phyloP scores from a whole-genome alignment of 2,888 invertebrate species.

The Protodeltote pygarga region DNA sequence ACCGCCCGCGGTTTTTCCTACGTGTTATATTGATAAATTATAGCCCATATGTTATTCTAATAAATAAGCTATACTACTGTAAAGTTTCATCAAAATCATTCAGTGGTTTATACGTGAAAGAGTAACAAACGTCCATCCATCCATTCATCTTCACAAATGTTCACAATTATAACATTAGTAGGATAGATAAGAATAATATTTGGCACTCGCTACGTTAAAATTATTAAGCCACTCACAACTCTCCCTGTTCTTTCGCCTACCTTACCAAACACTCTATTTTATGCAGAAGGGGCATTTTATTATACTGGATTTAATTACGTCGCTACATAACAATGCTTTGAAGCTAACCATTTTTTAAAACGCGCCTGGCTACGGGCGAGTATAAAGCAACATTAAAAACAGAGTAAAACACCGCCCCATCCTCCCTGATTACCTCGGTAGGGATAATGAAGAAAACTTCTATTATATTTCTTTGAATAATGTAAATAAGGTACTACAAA shows the following conservation, averaged over 20 bases:
- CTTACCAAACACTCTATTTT: slow-evolving; percentile 34
- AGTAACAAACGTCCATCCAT: too few relatives aligned
- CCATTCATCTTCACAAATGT: too few relatives aligned
- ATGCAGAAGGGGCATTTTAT: slow-evolving; percentile 49
- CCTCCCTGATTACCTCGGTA: slow-evolving; percentile 39
- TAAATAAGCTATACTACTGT: too few relatives aligned
- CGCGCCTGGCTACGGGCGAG: slow-evolving; percentile 15
- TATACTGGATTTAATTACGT: slow-evolving; percentile 46
- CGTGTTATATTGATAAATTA: too few relatives aligned
- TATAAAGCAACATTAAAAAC: slow-evolving; percentile 29
- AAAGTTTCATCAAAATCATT: too few relatives aligned
- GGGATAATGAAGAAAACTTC: slow-evolving; percentile 35
- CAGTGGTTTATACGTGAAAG: too few relatives aligned
- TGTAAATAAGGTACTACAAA: slow-evolving; percentile 36
- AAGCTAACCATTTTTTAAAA: slow-evolving; percentile 36
- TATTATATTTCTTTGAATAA: slow-evolving; percentile 46
- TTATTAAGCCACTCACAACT: slow-evolving; percentile 18
- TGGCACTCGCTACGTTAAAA: slow-evolving; percentile 7
- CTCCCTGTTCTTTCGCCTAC: slow-evolving; percentile 17
- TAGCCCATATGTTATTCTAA: too few relatives aligned
- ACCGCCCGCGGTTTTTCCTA: too few relatives aligned
- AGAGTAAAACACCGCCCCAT: slow-evolving; percentile 15
- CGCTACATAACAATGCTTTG: slow-evolving; percentile 46
- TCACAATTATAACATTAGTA: too few relatives aligned
- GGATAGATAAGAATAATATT: slow-evolving; percentile 14